phyloP scores from a whole-genome alignment of 2,797 vertebrate genomes.

The Trematomus bernacchii region DNA sequence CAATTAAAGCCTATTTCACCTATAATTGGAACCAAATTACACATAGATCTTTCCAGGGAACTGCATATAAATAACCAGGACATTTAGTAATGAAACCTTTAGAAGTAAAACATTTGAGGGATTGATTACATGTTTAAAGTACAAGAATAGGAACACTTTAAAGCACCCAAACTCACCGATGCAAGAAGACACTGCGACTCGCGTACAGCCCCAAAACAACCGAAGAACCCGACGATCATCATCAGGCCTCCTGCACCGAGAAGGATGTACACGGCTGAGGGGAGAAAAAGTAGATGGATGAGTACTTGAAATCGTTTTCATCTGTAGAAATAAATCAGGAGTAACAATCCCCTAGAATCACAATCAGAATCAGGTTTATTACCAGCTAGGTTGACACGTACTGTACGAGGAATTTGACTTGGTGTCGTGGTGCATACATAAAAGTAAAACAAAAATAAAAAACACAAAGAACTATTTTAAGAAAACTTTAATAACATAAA shows the following conservation, averaged over 20 bases:
- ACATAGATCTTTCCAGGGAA: background rate
- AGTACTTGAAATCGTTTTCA: background rate
- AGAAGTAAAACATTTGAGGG: background rate
- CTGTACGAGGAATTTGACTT: no score
- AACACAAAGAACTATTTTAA: no score
- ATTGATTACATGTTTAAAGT: background rate
- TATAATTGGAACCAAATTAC: background rate
- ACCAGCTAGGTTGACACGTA: no score
- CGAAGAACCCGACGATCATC: slow-evolving; percentile 96
- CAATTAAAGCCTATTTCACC: background rate
- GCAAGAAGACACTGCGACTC: slow-evolving; percentile 97
- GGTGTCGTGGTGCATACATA: no score
- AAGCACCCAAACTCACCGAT: slow-evolving; percentile 87
- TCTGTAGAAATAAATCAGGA: background rate
- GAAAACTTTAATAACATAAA: no score
- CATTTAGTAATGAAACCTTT: background rate
- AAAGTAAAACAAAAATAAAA: no score
- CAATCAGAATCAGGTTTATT: no score
- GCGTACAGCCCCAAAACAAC: slow-evolving; percentile 94
- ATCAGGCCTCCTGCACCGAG: slow-evolving; percentile 93
- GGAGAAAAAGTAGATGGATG: slow-evolving; percentile 29
- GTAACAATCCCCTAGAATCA: background rate
- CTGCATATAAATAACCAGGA: background rate
- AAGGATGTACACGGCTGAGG: slow-evolving; percentile 93
- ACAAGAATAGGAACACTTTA: background rate